Base-by-base conservation (phyloP, 2,888 invertebrate genomes). In the Thumatha senex region DNA sequence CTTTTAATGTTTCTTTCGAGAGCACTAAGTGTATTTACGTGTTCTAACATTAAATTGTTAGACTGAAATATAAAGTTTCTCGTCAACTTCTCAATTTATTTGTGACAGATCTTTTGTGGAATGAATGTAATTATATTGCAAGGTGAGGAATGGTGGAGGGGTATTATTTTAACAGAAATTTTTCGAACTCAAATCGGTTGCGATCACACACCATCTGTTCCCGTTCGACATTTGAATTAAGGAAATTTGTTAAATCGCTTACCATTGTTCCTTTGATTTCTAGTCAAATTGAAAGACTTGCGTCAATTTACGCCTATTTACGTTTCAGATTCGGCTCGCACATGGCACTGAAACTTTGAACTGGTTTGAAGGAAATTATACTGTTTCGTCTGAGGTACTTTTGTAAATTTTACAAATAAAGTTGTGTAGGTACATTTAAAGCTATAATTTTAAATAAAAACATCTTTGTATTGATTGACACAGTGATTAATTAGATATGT, bases 211-310 rank as follows among this genome's bases (percentile, higher is more conserved):
- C 79, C 83, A 83, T 81, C 83, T 84, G 83, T 75, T 73, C 70
- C 76, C 70, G 59, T 70, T 80, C 74, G 64, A 76, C 76, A 80
- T 82, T 82, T 78, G 74, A 82, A 81, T 80, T 69, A 61, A 71
- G 66, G 72, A 70, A 78, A 81, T 82, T 83, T 82, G 83, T 81
- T 82, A 82, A 80, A 82, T 63, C 75, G 70, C 72, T 64, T 55
- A 52, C 64, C 74, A 76, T 77, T 81, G 76, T 80, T 76, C 69
- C 69, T 75, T 78, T 74, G 75, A 79, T 74, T 74, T 69, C 63
- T 56, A 59, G 61, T 67, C 63, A 73, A 75, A 74, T 72, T 73
- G 72, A 69, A 70, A 68, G 67, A 69, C 62, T 63, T 54, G 24
- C 44, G 45, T 47, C 61, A 48, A 57, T 63, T 61, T 52, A 56